phyloP scores from a whole-genome alignment of 2,797 vertebrate species.

The Hippopotamyrus pictus region DNA sequence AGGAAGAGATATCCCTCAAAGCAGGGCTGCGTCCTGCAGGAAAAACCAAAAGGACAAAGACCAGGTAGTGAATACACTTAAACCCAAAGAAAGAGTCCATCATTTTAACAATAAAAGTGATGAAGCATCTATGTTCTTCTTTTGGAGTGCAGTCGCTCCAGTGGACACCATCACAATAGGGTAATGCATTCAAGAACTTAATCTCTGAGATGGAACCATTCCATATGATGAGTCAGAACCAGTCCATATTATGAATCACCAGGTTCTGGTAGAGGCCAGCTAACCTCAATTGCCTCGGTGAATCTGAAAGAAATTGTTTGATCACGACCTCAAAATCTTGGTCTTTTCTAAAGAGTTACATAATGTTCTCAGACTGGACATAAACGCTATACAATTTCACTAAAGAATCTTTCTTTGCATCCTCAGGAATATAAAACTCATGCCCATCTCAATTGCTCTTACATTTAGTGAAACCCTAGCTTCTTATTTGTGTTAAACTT shows the following conservation, averaged over 20 bases:
- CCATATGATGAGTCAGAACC: background rate
- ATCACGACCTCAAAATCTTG: background rate
- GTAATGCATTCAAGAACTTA: background rate
- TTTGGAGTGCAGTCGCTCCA: background rate
- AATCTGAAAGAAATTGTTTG: slow-evolving; percentile 1
- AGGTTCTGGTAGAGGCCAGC: background rate
- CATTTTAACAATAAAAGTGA: background rate
- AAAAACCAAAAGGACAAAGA: slow-evolving; percentile 10
- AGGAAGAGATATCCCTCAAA: background rate
- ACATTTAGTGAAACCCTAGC: background rate
- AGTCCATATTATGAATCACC: background rate
- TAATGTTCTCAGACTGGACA: background rate
- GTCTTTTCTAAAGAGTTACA: background rate
- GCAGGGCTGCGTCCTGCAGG: background rate
- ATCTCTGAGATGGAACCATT: slow-evolving; percentile 11
- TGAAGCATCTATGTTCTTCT: slow-evolving; percentile 8
- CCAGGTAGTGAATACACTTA: background rate
- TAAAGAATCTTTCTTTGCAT: background rate
- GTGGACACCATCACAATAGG: background rate
- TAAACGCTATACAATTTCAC: background rate
- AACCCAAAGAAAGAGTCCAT: background rate
- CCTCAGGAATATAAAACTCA: background rate
- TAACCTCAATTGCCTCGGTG: background rate
- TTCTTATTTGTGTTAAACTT: background rate
- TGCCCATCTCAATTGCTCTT: background rate